A percentile compares a stretch with the other conserved stretches of the same genome.
phyloP scores from a whole-genome alignment of 2,113 vertebrate genomes.

The Platysteira castanea region DNA sequence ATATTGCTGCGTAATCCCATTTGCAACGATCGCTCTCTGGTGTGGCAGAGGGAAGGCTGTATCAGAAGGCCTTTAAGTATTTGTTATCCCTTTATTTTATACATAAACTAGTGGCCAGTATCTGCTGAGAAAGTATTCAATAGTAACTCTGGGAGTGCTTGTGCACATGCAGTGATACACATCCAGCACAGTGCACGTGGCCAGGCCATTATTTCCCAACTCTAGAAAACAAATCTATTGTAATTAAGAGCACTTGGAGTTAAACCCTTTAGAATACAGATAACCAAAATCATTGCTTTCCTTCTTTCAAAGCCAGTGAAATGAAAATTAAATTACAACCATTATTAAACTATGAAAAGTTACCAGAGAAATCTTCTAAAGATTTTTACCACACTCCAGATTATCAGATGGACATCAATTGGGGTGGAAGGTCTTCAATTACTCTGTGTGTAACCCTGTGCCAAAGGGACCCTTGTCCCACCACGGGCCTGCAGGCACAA shows the following conservation, averaged over 20 bases:
- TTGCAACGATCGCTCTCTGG: neutral
- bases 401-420: neutral
- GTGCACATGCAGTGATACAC: neutral
- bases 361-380: neutral
- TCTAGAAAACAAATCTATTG: neutral
- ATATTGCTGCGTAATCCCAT: neutral
- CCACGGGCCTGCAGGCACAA: neutral
- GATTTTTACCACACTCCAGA: neutral
- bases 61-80: neutral
- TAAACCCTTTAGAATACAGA: neutral
- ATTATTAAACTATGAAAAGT: neutral
- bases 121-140: neutral
- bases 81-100: neutral
- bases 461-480: neutral
- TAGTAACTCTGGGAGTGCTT: neutral
- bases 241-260: neutral
- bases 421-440: neutral
- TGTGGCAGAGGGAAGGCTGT: neutral
- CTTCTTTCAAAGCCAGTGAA: neutral
- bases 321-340: neutral
- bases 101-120: neutral
- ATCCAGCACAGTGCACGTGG: neutral
- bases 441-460: neutral
- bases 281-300: fast-evolving
- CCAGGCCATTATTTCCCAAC: neutral